Evolutionary conservation across 2,113 vertebrate species (phyloP), one percentile per base, ranked within the genome.

Genomic region (Nettapus auritus): DNA sequence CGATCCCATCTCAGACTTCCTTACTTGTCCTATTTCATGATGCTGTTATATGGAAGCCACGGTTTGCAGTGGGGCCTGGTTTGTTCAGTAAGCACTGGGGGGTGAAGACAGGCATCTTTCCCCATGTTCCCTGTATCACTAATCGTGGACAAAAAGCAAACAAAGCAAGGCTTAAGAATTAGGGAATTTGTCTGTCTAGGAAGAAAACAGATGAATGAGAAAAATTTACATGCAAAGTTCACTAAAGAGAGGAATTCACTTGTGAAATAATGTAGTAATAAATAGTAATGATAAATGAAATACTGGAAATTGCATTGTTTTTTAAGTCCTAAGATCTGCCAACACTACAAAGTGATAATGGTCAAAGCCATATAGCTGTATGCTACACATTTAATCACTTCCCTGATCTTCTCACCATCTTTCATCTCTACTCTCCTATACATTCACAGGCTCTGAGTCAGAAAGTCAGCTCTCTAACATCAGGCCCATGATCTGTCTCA

Each of bases 21-120:
- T 22, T 26, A 9, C 38, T 17, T 84, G 38, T 88, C 42, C 70
- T 38, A 2, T 85, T 94, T 94, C 87, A 73, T 18, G 44, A 56
- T 42, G 48, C 59, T 86, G 55, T 76, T 89, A 44, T 25, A 15
- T 55, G n/a, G 67, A 91, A 88, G 71, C 48, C 74, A 93, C 42
- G 71, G 86, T 64, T 33, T 71, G 77, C 91, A 55, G 19, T 14
- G 89, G 55, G 88, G 59, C 31, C 25, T 74, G 46, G 42, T 62
- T 90, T 88, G 81, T 75, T 94, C 89, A 34, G 88, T 90, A 90
- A 94, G 85, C 60, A 82, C 69, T 60, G 46, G 52, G 23, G 23
- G 76, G 33, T 66, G 23, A 78, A 81, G 50, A 22, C 29, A 59
- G 91, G 80, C 64, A 81, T 82, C 82, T 75, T 81, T 23, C 28